Evolutionary conservation across 1,140 invertebrate species (phyloP).

Genomic region (Ptiloglossa arizonensis): DNA sequence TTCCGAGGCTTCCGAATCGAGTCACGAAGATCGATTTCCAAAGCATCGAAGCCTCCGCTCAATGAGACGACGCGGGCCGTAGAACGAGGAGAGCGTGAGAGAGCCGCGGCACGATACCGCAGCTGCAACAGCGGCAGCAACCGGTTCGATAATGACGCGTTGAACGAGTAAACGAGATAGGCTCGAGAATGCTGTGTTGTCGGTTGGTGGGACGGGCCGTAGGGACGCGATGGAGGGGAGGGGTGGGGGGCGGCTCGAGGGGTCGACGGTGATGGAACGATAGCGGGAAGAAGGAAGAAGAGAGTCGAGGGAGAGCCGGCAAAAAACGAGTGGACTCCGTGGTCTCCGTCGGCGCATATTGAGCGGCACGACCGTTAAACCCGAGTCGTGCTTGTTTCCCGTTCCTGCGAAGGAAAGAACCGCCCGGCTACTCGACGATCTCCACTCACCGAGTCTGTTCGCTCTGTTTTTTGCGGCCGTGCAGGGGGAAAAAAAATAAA

Average conservation of each 20-base stretch:
- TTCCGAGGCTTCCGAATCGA: slow-evolving; percentile 7
- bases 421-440: not conserved
- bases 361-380: slow-evolving; percentile 66
- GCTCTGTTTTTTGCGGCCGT: no score
- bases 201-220: no score
- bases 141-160: slow-evolving; percentile 73
- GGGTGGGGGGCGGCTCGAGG: not conserved
- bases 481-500: no score
- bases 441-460: no score
- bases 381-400: slow-evolving; percentile 59
- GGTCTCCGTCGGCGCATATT: slow-evolving; percentile 30
- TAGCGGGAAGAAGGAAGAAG: slow-evolving; percentile 5
- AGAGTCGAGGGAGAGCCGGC: not conserved
- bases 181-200: slow-evolving; percentile 17
- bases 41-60: slow-evolving; percentile 45
- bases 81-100: slow-evolving; percentile 66
- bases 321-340: slow-evolving; percentile 43
- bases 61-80: slow-evolving; percentile 64
- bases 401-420: slow-evolving; percentile 38
- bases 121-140: slow-evolving; percentile 68
- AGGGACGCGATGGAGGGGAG: no score
- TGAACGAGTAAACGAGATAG: slow-evolving; percentile 63
- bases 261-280: slow-evolving; percentile 18
- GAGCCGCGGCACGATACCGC: slow-evolving; percentile 53
- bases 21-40: slow-evolving; percentile 56